Conservation (phyloP, 2,888 invertebrate genomes). For the Drosophila gaucha region DNA sequence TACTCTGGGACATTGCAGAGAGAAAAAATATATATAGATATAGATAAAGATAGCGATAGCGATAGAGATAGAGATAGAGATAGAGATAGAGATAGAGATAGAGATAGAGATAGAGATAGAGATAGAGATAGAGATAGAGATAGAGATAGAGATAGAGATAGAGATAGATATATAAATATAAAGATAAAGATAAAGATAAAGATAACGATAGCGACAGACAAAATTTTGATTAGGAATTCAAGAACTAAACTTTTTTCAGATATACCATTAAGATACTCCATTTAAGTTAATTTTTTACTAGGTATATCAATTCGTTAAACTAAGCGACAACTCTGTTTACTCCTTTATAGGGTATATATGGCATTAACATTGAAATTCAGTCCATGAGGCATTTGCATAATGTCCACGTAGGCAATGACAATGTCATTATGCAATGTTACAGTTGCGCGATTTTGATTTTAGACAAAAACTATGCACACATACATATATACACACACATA, state of each 20-base stretch:
- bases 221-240: too few relatives aligned
- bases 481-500: background rate
- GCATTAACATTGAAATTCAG: slow-evolving; percentile 22
- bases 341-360: slow-evolving; percentile 5
- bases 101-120: background rate
- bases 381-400: slow-evolving; percentile 50
- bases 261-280: too few relatives aligned
- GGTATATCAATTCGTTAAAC: too few relatives aligned
- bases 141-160: background rate
- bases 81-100: background rate
- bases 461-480: slow-evolving; percentile 5
- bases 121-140: background rate
- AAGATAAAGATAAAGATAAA: background rate
- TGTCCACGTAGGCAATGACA: slow-evolving; percentile 33
- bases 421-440: slow-evolving; percentile 48
- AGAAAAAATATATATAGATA: too few relatives aligned
- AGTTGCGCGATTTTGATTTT: slow-evolving; percentile 34
- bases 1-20: slow-evolving; percentile 4
- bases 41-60: background rate
- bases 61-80: background rate
- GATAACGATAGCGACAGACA: background rate
- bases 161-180: background rate
- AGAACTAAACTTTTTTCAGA: too few relatives aligned
- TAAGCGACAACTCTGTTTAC: background rate
- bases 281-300: too few relatives aligned